Conservation (phyloP, 2,113 vertebrate species). For the Phaetusa simplex region DNA sequence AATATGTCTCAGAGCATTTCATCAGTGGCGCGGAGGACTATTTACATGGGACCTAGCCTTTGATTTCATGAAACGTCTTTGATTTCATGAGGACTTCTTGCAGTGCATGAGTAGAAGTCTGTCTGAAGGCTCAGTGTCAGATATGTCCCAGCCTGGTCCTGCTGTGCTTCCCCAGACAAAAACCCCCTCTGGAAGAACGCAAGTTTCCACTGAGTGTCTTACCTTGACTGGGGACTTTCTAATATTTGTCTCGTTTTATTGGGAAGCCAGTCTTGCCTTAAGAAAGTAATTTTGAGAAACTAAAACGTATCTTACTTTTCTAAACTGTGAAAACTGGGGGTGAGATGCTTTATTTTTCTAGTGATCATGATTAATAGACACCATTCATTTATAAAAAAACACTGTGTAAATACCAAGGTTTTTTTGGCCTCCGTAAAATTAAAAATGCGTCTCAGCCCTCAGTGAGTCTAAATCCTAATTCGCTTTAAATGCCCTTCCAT, state of each 20-base stretch:
- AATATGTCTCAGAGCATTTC: not conserved
- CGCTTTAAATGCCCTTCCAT: not conserved
- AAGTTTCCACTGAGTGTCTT: not conserved
- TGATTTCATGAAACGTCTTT: not conserved
- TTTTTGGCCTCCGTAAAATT: constrained; percentile 1
- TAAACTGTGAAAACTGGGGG: not conserved
- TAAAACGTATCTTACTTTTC: not conserved
- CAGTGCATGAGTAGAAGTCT: not conserved
- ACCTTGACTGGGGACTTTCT: not conserved
- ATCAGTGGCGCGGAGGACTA: not conserved
- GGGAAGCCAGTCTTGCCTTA: not conserved
- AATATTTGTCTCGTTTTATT: not conserved
- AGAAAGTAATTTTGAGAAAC: not conserved
- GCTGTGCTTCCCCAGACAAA: not conserved
- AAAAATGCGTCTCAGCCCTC: constrained; percentile 15
- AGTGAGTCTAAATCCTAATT: constrained; percentile 19
- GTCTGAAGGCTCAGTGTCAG: not conserved
- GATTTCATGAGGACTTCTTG: not conserved
- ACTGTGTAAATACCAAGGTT: constrained; percentile 11
- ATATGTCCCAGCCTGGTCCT: not conserved
- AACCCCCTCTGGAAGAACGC: not conserved
- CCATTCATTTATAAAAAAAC: not conserved
- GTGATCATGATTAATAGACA: not conserved
- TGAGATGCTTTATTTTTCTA: not conserved
- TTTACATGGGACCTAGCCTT: not conserved